Evolutionary conservation across 2,888 invertebrate genomes (phyloP).

Genomic region (Nowickia ferox): DNA sequence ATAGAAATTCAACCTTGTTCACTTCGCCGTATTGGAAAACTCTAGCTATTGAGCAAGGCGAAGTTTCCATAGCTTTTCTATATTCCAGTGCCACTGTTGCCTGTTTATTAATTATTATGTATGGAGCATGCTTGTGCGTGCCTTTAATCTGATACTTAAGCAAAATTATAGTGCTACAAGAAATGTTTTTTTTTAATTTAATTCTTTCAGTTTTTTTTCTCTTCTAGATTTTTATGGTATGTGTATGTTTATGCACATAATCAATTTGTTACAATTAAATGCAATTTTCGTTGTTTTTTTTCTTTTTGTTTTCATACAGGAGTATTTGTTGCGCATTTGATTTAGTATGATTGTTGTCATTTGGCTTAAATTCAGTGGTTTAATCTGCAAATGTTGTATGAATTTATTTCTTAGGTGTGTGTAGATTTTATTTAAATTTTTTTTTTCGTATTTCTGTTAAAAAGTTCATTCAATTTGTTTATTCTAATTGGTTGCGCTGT

Average conservation of each 20-base stretch:
- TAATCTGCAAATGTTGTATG: slow-evolving; percentile 45
- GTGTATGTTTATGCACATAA: slow-evolving; percentile 35
- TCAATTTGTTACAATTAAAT: slow-evolving; percentile 66
- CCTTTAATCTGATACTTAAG: slow-evolving; percentile 58
- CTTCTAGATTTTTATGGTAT: neutral
- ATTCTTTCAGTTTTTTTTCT: neutral
- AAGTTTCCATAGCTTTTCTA: neutral
- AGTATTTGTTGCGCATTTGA: slow-evolving; percentile 47
- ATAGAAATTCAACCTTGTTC: no score
- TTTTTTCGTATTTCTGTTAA: slow-evolving; percentile 3
- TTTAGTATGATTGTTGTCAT: slow-evolving; percentile 66
- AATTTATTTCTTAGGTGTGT: slow-evolving; percentile 18
- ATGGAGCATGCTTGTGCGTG: slow-evolving; percentile 54
- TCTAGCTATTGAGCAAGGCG: no score
- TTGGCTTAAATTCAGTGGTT: slow-evolving; percentile 48
- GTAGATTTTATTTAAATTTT: slow-evolving; percentile 17
- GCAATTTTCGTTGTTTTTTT: slow-evolving; percentile 40
- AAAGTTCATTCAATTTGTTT: slow-evolving; percentile 70
- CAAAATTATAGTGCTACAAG: slow-evolving; percentile 32
- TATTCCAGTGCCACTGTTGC: slow-evolving; percentile 37
- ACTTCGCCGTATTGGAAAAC: no score
- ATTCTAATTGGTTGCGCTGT: slow-evolving; percentile 68
- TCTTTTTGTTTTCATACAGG: slow-evolving; percentile 24
- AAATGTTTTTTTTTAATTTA: slow-evolving; percentile 35
- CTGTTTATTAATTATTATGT: slow-evolving; percentile 61